Evolutionary conservation across 2,888 invertebrate species (phyloP), one percentile per base, ranked within the genome.

Genomic region (Drosophila siamana): DNA sequence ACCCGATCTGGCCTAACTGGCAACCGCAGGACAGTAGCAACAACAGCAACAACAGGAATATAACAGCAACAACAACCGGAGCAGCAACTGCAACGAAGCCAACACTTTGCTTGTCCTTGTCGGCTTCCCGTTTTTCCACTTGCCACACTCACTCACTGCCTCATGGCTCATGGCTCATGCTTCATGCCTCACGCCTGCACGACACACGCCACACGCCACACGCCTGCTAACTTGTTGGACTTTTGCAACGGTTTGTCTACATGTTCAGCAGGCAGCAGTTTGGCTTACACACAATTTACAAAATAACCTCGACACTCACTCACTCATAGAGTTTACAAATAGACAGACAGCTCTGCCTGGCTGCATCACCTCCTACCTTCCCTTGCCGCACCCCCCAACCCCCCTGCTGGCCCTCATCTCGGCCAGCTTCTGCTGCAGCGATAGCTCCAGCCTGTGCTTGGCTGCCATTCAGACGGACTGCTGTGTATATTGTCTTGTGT

Each of bases 201-300:
- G 15, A 33, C 46, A 33, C 44, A 56, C 9, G 46, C 38, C 69
- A 22, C 63, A 41, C 19, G 38, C 70, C 47, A 65, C 67, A 54
- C 64, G 67, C 64, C 56, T 62, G 54, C 72, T 66, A 83, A 83
- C 87, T 83, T 83, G 81, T 80, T 83, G 84, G 82, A 75, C 81
- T 83, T 67, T 72, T 76, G 66, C 63, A 74, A 79, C 63, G 68
- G 60, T 46, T 71, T 67, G 73, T 62, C 69, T 46, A 40, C 70
- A 55, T 84, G 85, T 67, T 65, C 69, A 65, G 46, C 79, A 78
- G 66, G 74, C 83, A 74, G 88, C 86, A 77, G 83, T 86, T 79
- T 66, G 83, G 80, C 86, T 84, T 79, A 88, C 88, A 83, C 88
- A 86, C 76, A 82, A 74, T 87, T 85, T 85, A 87, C 83, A 85